Conservation (phyloP, 2,888 invertebrate species). For the Pollenia angustigena region DNA sequence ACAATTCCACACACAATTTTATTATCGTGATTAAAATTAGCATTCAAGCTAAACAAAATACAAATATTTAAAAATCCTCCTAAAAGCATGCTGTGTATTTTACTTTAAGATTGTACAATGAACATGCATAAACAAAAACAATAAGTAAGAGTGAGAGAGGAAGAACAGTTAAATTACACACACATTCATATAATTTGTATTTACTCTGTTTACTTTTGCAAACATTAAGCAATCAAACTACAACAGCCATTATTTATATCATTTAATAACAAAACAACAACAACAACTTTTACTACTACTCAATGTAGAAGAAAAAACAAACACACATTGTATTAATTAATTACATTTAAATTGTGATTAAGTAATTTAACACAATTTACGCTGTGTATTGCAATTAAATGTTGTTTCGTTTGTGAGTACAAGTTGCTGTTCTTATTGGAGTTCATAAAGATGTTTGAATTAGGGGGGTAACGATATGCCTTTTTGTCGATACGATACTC, state of each 20-base stretch:
- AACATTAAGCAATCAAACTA: slow-evolving; percentile 48
- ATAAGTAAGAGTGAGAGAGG: too few relatives aligned
- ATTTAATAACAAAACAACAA: slow-evolving; percentile 27
- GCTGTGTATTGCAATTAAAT: slow-evolving; percentile 71
- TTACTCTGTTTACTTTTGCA: slow-evolving; percentile 2
- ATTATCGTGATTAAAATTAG: slow-evolving; percentile 26
- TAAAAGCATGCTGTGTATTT: slow-evolving; percentile 4
- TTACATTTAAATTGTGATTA: slow-evolving; percentile 83
- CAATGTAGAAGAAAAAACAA: slow-evolving; percentile 30
- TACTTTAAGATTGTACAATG: neutral
- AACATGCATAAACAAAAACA: neutral
- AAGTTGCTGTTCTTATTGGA: slow-evolving; percentile 1
- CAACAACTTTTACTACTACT: neutral
- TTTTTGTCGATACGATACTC: too few relatives aligned
- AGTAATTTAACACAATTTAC: slow-evolving; percentile 78
- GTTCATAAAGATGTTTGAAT: neutral
- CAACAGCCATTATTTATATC: neutral
- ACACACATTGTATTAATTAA: slow-evolving; percentile 75
- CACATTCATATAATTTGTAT: too few relatives aligned
- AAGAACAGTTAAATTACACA: neutral
- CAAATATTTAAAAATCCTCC: neutral
- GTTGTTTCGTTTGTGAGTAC: slow-evolving; percentile 32
- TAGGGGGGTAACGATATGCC: too few relatives aligned
- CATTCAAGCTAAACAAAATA: slow-evolving; percentile 15
- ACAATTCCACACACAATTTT: neutral